These are phyloP conservation scores for Orbicella faveolata DNA, from an alignment of 64 coral and sea anemone genomes.

Conservation along the genomic window DNA sequence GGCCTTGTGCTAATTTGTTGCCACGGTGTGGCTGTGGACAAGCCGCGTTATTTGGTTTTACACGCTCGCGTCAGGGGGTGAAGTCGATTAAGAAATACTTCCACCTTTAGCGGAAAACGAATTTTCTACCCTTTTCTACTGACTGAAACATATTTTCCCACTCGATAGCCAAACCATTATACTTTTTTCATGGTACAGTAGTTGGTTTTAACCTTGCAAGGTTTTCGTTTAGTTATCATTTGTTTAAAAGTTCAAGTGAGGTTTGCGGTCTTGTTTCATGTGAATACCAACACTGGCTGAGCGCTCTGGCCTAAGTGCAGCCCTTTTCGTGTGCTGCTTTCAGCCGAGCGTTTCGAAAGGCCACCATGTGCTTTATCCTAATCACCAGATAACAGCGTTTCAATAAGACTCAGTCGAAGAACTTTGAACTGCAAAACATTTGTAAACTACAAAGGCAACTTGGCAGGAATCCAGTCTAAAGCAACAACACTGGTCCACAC, in stretches of 20 bases:
- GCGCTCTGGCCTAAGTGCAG: neutral
- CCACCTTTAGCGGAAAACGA: neutral
- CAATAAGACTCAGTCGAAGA: neutral
- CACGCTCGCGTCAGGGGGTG: neutral
- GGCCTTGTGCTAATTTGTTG: constrained; percentile 20
- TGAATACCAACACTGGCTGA: neutral
- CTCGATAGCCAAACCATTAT: too few species aligned
- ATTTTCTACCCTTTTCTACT: too few species aligned
- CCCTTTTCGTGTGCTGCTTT: neutral
- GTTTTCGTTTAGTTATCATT: neutral
- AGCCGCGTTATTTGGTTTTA: neutral
- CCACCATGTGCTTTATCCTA: neutral
- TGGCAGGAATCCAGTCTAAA: neutral
- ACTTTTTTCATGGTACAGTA: too few species aligned
- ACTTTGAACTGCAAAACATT: neutral
- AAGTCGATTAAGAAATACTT: neutral
- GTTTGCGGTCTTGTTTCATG: neutral
- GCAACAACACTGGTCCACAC: neutral
- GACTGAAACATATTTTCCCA: too few species aligned
- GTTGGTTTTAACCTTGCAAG: too few species aligned
- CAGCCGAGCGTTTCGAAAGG: neutral
- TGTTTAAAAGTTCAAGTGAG: neutral
- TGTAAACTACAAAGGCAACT: neutral
- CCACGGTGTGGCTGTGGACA: neutral
- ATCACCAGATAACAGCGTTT: neutral